Evolutionary conservation across 2,113 vertebrate species (phyloP).

Genomic region (Syngnathus typhle): DNA sequence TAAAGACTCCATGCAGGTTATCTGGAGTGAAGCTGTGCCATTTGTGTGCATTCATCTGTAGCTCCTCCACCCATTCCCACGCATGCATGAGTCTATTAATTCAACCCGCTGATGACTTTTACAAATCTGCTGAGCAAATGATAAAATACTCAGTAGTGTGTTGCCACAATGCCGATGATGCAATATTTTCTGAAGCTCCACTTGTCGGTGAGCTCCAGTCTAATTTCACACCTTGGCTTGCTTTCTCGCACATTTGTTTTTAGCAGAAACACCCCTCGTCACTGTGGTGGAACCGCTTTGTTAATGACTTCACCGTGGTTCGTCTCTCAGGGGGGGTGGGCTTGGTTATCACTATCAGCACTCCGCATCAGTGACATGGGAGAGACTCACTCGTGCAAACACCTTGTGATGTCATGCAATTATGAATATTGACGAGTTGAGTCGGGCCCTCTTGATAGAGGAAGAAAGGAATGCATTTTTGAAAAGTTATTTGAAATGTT

Average conservation of each 20-base stretch:
- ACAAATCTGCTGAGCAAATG: slow-evolving; percentile 34
- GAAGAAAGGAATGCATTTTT: neutral
- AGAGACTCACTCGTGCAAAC: slow-evolving; percentile 31
- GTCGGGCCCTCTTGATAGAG: neutral
- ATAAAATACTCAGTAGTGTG: slow-evolving; percentile 48
- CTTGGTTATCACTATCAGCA: slow-evolving; percentile 52
- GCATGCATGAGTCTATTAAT: slow-evolving; percentile 35
- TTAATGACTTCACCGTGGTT: slow-evolving; percentile 52
- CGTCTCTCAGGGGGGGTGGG: slow-evolving; percentile 43
- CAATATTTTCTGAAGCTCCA: slow-evolving; percentile 36
- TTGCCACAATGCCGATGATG: slow-evolving; percentile 34
- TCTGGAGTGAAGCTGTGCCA: slow-evolving; percentile 19
- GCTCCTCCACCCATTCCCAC: slow-evolving; percentile 14
- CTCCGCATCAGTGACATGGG: slow-evolving; percentile 34
- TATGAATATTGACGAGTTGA: slow-evolving; percentile 27
- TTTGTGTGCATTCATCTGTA: slow-evolving; percentile 11
- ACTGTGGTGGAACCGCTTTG: slow-evolving; percentile 30
- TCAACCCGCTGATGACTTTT: slow-evolving; percentile 43
- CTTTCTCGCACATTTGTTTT: neutral
- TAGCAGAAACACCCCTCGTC: neutral
- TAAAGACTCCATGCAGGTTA: slow-evolving; percentile 21
- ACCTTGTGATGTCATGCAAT: slow-evolving; percentile 27
- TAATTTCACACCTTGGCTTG: slow-evolving; percentile 6
- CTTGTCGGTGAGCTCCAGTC: slow-evolving; percentile 9
- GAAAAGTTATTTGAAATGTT: slow-evolving; percentile 16